Evolutionary conservation across 1,140 invertebrate species (phyloP).

Genomic region (Metaphire vulgaris): DNA sequence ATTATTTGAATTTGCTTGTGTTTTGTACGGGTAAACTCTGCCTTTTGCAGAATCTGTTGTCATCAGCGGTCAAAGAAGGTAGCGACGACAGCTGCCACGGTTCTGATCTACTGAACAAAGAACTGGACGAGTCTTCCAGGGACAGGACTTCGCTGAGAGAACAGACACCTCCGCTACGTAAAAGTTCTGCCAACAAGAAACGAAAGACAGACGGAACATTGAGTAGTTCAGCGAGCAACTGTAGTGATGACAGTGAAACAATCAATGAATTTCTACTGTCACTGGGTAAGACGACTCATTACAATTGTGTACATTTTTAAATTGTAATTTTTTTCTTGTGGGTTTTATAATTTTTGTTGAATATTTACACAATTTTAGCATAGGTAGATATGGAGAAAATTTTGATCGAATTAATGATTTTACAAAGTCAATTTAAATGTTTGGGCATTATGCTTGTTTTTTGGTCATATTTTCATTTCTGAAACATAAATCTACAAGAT

Average conservation of each 20-base stretch:
- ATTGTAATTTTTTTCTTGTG: too few species aligned
- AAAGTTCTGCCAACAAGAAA: slow-evolving; percentile 37
- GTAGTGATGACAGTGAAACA: slow-evolving; percentile 73
- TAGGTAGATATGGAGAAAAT: too few species aligned
- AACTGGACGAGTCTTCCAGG: not conserved
- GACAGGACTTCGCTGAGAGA: not conserved
- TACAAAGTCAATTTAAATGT: too few species aligned
- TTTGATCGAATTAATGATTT: too few species aligned
- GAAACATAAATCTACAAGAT: too few species aligned
- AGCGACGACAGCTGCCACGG: not conserved
- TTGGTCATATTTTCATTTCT: too few species aligned
- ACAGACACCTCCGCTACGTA: not conserved
- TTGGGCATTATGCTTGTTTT: too few species aligned
- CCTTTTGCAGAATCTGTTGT: too few species aligned
- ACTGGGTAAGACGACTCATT: not conserved
- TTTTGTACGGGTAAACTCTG: too few species aligned
- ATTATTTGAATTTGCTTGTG: too few species aligned
- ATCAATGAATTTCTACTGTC: slow-evolving; percentile 62
- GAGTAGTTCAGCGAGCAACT: slow-evolving; percentile 56
- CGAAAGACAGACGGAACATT: slow-evolving; percentile 55
- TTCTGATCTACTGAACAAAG: not conserved
- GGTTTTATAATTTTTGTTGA: too few species aligned
- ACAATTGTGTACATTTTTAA: not conserved
- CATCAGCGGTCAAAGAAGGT: not conserved
- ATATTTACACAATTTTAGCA: too few species aligned